Base-by-base conservation (phyloP, 2,797 vertebrate species). In the Diglossa cyanea region DNA sequence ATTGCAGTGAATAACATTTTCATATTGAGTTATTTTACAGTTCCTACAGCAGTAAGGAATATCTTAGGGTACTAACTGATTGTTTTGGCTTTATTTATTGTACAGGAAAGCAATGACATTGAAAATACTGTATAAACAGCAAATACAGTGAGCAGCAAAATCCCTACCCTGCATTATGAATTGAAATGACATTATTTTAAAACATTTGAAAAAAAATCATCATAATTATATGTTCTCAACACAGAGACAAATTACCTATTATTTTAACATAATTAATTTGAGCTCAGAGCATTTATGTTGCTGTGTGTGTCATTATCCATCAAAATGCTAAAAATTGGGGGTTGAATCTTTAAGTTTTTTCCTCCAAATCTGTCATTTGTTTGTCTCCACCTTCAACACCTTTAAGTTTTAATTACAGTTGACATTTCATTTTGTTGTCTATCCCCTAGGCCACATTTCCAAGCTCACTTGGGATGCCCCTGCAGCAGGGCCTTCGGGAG, bases 191-290 rank as follows among this genome's bases (percentile, higher is more conserved):
- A 95, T 93, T 95, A 90, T 95, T 97, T 98, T 88, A 93, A 96
- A 96, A 97, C 94, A 97, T 93, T 93, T 68, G 50, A 71, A 95
- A 89, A 89, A 88, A 97, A 90, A 93, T 87, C 86, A 89, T 91
- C 78, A 65, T 98, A 97, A 98, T 98, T 97, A 97, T 8, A 96
- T 68, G 85, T 94, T 94, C 97, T 95, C 96, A 96, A 85, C 91
- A 86, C 53, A 55, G 81, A 58, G 83, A 88, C 82, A 95, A 96
- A 98, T 54, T 96, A 94, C 90, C 91, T 95, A 88, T 95, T 97
- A 96, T 96, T 89, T 97, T 95, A 97, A 96, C 61, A 78, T 95
- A 97, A 97, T 95, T 96, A 94, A 96, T 97, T 96, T 81, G 89
- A 95, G 95, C 89, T 94, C 78, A 60, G 78, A 94, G 94, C 67